Percentiles rank a stretch among this genome's conserved stretches.
Conservation (phyloP, 2,888 invertebrate species). For the Diploptera punctata region DNA sequence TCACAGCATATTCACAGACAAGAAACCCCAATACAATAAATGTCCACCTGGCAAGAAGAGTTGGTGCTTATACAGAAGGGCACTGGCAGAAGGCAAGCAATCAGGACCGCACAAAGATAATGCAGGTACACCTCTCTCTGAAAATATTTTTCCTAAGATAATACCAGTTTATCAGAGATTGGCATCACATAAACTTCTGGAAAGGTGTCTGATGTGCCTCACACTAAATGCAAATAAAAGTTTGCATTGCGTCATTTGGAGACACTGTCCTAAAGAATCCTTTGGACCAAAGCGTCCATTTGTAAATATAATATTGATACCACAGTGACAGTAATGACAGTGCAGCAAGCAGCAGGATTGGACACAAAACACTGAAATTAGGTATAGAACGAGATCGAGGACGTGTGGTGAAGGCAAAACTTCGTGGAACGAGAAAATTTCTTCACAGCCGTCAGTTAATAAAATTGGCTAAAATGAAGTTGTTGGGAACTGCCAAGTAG, state of each 20-base stretch:
- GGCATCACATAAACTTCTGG: background rate
- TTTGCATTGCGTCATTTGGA: conserved; percentile 4
- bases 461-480: background rate
- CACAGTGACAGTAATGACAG: background rate
- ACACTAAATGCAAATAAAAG: background rate
- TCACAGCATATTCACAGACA: conserved; percentile 35
- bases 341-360: background rate
- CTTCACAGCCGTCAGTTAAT: background rate
- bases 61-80: conserved; percentile 40
- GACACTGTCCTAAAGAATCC: conserved; percentile 1
- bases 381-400: background rate
- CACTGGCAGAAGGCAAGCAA: background rate
- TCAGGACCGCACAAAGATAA: background rate
- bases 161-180: background rate
- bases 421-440: background rate
- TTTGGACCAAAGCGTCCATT: background rate
- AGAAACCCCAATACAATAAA: conserved; percentile 40
- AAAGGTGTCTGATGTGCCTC: background rate
- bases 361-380: background rate
- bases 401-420: background rate
- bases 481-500: background rate
- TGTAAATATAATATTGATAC: background rate
- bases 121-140: background rate
- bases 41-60: conserved; percentile 39
- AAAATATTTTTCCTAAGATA: background rate